Conservation (phyloP, 2,888 invertebrate genomes). For the Xestia rhomboidea region DNA sequence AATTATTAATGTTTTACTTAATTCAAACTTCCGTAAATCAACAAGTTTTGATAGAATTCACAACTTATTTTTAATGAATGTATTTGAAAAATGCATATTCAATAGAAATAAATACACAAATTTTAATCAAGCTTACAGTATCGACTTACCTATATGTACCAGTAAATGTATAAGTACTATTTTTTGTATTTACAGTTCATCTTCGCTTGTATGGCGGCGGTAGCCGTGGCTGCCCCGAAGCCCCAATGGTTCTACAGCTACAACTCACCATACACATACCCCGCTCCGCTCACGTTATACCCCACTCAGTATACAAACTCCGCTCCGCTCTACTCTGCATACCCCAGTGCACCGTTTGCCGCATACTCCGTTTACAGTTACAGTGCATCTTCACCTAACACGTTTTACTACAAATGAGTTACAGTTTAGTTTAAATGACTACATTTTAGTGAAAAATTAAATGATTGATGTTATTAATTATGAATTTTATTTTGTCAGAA, state of each 20-base stretch:
- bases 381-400: constrained; percentile 70
- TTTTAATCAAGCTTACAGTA: too few relatives aligned
- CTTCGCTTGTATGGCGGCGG: constrained; percentile 42
- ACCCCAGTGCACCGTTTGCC: constrained; percentile 59
- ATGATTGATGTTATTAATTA: constrained; percentile 13
- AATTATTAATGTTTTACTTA: too few relatives aligned
- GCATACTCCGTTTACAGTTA: constrained; percentile 76
- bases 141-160: neutral
- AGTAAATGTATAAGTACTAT: neutral
- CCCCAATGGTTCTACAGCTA: constrained; percentile 33
- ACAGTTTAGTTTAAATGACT: neutral
- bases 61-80: too few relatives aligned
- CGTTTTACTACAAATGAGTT: constrained; percentile 34
- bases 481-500: constrained; percentile 10
- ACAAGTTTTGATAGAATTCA: too few relatives aligned
- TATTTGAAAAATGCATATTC: too few relatives aligned
- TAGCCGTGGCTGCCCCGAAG: constrained; percentile 45
- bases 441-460: constrained; percentile 23
- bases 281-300: constrained; percentile 58
- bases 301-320: constrained; percentile 62
- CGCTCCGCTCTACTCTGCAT: constrained; percentile 68
- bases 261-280: constrained; percentile 51
- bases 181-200: constrained; percentile 47
- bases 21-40: too few relatives aligned
- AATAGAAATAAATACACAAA: too few relatives aligned